Conservation (phyloP, 2,113 vertebrate genomes). For the Sterna hirundo region DNA sequence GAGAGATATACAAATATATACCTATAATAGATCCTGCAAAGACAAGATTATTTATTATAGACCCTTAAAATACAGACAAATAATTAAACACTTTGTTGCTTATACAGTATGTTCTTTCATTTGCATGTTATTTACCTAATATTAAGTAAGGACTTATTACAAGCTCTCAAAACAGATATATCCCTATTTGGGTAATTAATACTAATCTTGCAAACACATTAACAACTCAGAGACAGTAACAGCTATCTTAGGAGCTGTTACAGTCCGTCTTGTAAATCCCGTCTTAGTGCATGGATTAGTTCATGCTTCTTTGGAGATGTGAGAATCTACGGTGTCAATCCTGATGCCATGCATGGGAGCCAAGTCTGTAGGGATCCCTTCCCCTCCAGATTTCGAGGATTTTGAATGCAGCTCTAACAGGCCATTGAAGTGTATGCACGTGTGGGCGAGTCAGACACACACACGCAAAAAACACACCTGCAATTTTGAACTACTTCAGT, state of each 20-base stretch:
- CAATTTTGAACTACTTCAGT: neutral
- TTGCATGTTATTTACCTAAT: constrained; percentile 15
- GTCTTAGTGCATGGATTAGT: constrained; percentile 40
- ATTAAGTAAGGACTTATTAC: constrained; percentile 34
- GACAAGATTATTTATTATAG: neutral
- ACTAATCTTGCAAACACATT: constrained; percentile 63
- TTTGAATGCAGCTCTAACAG: neutral
- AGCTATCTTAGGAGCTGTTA: constrained; percentile 63
- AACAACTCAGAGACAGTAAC: constrained; percentile 47
- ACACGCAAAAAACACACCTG: neutral
- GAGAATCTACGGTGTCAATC: neutral
- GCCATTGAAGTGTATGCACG: neutral
- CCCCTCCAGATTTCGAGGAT: neutral
- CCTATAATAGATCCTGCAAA: neutral
- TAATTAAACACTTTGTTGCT: neutral
- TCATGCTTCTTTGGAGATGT: constrained; percentile 27
- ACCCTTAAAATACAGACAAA: neutral
- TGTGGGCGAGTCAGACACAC: neutral
- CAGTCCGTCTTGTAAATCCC: constrained; percentile 51
- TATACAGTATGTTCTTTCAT: neutral
- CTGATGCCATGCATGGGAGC: neutral
- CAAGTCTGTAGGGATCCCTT: neutral
- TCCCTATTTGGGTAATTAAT: constrained; percentile 57
- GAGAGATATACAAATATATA: neutral
- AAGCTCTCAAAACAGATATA: constrained; percentile 31